Evolutionary conservation across 2,888 invertebrate genomes (phyloP).

Genomic region (Sinotaia quadrata): DNA sequence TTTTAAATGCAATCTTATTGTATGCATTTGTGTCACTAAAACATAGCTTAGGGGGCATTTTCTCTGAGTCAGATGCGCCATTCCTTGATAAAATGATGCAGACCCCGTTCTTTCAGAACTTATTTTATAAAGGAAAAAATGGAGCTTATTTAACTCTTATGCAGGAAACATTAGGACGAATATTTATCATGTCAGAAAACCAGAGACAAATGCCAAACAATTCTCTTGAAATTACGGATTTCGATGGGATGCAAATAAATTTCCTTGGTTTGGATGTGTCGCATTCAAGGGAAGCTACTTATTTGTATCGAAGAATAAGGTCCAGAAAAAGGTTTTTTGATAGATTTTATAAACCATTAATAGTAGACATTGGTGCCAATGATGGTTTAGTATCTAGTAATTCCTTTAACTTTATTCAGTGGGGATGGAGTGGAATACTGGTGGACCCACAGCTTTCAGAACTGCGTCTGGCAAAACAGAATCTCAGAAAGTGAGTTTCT

Average conservation of each 20-base stretch:
- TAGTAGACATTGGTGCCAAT: constrained; percentile 64
- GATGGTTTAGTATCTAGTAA: constrained; percentile 63
- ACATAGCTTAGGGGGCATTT: constrained; percentile 32
- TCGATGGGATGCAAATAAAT: constrained; percentile 21
- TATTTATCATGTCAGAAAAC: constrained; percentile 44
- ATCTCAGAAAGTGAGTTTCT: constrained; percentile 53
- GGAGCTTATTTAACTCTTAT: constrained; percentile 49
- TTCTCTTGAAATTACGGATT: neutral
- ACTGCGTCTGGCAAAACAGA: constrained; percentile 47
- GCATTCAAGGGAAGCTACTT: constrained; percentile 53
- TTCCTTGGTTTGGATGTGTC: constrained; percentile 57
- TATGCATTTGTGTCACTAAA: constrained; percentile 34
- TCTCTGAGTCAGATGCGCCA: neutral
- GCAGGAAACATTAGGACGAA: constrained; percentile 52
- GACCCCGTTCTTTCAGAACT: constrained; percentile 31
- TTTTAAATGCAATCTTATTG: constrained; percentile 45
- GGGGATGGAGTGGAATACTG: constrained; percentile 62
- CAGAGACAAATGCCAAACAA: neutral
- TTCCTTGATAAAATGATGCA: constrained; percentile 43
- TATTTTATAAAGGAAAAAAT: constrained; percentile 46
- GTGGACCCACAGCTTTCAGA: constrained; percentile 59
- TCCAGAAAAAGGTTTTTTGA: constrained; percentile 30
- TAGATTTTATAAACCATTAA: constrained; percentile 39
- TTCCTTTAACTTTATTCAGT: constrained; percentile 61
- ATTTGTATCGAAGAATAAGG: constrained; percentile 49